A percentile compares a stretch with the other conserved stretches of the same genome.
These are phyloP conservation scores for Heloderma charlesbogerti DNA, from an alignment of 2,113 vertebrate genomes.

Conservation along the genomic window DNA sequence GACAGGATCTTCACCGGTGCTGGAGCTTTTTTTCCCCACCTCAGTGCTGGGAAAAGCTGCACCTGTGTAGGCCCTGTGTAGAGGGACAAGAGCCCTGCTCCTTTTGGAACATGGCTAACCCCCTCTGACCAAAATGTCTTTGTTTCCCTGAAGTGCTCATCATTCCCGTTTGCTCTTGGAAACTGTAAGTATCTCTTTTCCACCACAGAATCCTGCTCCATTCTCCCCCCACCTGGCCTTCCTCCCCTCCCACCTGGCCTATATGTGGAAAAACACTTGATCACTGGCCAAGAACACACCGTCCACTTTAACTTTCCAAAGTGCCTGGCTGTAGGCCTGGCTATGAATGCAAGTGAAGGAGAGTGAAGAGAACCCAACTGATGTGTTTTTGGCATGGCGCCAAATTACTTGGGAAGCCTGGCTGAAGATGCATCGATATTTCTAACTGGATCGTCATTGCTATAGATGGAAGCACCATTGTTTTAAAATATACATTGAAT, in stretches of 20 bases:
- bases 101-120: background rate
- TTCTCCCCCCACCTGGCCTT: conserved; percentile 40
- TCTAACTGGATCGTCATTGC: background rate
- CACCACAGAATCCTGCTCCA: conserved; percentile 27
- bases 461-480: background rate
- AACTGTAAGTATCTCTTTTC: conserved; percentile 44
- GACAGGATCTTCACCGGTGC: background rate
- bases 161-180: background rate
- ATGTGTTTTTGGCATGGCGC: background rate
- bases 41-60: background rate
- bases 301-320: conserved; percentile 35
- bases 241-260: conserved; percentile 33
- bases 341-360: conserved; percentile 49
- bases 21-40: background rate
- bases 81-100: background rate
- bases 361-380: conserved; percentile 35
- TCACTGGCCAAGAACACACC: conserved; percentile 59
- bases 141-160: background rate
- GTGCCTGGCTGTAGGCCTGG: background rate
- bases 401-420: conserved; percentile 36
- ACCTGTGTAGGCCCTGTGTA: background rate
- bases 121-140: background rate
- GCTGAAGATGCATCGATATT: conserved; percentile 28
- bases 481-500: conserved; percentile 4
- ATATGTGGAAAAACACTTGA: conserved; percentile 41